Evolutionary conservation across 2,888 invertebrate genomes (phyloP).

Genomic region (Melinaea marsaeus): DNA sequence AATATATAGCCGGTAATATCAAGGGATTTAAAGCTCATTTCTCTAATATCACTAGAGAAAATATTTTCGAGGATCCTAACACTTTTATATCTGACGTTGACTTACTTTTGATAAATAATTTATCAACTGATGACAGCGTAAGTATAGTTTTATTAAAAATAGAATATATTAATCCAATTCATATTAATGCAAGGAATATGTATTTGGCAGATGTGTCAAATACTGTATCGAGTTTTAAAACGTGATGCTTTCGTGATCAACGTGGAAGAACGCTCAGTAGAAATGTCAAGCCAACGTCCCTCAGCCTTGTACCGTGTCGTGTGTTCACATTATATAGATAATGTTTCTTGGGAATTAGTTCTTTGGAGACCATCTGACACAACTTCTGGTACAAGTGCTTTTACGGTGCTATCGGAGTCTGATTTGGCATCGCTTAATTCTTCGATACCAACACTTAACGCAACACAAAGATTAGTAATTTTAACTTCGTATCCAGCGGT

Average conservation of each 20-base stretch:
- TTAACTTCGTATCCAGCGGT: slow-evolving; percentile 42
- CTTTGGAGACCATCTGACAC: slow-evolving; percentile 37
- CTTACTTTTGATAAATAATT: slow-evolving; percentile 36
- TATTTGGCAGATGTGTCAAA: slow-evolving; percentile 38
- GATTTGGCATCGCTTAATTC: slow-evolving; percentile 36
- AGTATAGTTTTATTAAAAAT: slow-evolving; percentile 18
- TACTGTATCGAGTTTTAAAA: slow-evolving; percentile 32
- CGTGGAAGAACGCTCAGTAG: slow-evolving; percentile 26
- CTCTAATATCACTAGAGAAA: slow-evolving; percentile 17
- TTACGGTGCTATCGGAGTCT: slow-evolving; percentile 36
- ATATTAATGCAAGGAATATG: slow-evolving; percentile 35
- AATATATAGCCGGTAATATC: slow-evolving; percentile 25
- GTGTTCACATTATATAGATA: slow-evolving; percentile 32
- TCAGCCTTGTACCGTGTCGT: slow-evolving; percentile 34
- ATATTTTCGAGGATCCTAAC: slow-evolving; percentile 27
- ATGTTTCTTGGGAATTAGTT: slow-evolving; percentile 33
- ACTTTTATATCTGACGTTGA: slow-evolving; percentile 28
- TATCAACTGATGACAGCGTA: slow-evolving; percentile 38
- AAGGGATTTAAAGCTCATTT: slow-evolving; percentile 27
- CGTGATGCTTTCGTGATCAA: slow-evolving; percentile 39
- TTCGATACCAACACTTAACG: slow-evolving; percentile 33
- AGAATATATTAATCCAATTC: background rate
- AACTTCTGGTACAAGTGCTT: slow-evolving; percentile 32
- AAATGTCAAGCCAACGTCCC: slow-evolving; percentile 21
- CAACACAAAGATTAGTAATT: slow-evolving; percentile 38